Base-by-base conservation (phyloP, 1,140 invertebrate genomes). In the Drosophila arizonae region DNA sequence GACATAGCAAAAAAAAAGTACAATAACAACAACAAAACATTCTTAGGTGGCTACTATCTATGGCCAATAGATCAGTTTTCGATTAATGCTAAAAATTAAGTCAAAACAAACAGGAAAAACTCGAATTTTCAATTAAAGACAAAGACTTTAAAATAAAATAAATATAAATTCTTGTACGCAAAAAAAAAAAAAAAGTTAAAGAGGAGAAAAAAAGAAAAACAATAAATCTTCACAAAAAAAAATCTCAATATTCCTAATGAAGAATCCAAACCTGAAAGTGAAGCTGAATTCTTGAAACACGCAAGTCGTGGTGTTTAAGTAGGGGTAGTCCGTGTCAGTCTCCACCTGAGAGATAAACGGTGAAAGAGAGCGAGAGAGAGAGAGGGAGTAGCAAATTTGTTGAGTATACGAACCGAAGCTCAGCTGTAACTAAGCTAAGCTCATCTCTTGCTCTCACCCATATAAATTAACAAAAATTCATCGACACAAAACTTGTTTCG, bases 121-220 rank as follows among this genome's bases (percentile, higher is more conserved):
- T 68, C 80, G 84, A 88, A 88, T 88, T 88, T 88, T 88, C 84
- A 88, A 88, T 88, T 88, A 88, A 88, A 84, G 55, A 73, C 76
- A 74, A 79, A 84, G 33, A 52, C 43, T 28, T 10, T 3, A 24
- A 51, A 66, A 64, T 9, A 33, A 17, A 54, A 30, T 50, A 50
- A 9, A 24, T 50, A 21, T 50, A 50, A 30, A 52, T 52, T 30
- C 50, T 77, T 58, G 65, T 71, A 52, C 65, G 56, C 65, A 63
- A 64, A 75, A 70, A 71, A 17, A 17, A 17, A 24, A 24, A 24
- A 24, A 24, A 24, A 2, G 1, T 67, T 61, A 48, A 63, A 78
- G 66, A 60, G 67, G 69, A 57, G 52, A 45, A 55, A n/a, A 41
- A 57, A 24, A 24, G 21, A 86, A 46, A 17, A 2, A 17, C 43